Evolutionary conservation across 1,140 invertebrate genomes (phyloP).

Genomic region (Rhizoglyphus robini): DNA sequence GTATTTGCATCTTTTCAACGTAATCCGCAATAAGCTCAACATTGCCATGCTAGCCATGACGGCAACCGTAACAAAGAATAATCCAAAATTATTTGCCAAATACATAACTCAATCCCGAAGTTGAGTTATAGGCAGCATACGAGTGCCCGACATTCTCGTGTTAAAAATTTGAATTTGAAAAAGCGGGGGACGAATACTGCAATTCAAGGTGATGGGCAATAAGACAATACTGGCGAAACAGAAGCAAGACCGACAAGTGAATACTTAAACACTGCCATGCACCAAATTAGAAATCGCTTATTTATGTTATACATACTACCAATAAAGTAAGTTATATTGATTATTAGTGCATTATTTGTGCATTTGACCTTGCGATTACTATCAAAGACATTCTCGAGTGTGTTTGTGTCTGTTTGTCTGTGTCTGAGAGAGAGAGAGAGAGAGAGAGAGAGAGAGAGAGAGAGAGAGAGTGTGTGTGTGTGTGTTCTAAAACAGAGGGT

Average conservation of each 20-base stretch:
- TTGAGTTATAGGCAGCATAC: constrained; percentile 57
- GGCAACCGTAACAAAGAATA: constrained; percentile 71
- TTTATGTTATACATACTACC: too few species aligned
- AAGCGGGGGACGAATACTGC: constrained; percentile 64
- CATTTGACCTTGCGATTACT: too few species aligned
- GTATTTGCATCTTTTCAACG: constrained; percentile 78
- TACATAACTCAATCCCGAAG: constrained; percentile 59
- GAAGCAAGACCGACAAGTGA: constrained; percentile 61
- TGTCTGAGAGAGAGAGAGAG: too few species aligned
- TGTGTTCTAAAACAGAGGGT: too few species aligned
- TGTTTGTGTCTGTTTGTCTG: too few species aligned
- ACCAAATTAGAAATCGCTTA: too few species aligned
- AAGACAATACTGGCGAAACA: constrained; percentile 64
- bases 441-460: too few species aligned
- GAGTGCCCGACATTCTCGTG: constrained; percentile 65
- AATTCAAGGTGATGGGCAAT: constrained; percentile 81
- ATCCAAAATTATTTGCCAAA: constrained; percentile 55
- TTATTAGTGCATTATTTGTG: too few species aligned
- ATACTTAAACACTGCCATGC: too few species aligned
- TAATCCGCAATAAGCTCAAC: constrained; percentile 31
- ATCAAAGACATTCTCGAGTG: too few species aligned
- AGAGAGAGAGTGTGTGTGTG: too few species aligned
- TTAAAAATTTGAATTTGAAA: constrained; percentile 68
- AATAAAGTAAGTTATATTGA: too few species aligned
- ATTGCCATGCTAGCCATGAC: constrained; percentile 61